A percentile compares a stretch with the other conserved stretches of the same genome.
Conservation (phyloP, 2,888 invertebrate species). For the Xestia ashworthii region DNA sequence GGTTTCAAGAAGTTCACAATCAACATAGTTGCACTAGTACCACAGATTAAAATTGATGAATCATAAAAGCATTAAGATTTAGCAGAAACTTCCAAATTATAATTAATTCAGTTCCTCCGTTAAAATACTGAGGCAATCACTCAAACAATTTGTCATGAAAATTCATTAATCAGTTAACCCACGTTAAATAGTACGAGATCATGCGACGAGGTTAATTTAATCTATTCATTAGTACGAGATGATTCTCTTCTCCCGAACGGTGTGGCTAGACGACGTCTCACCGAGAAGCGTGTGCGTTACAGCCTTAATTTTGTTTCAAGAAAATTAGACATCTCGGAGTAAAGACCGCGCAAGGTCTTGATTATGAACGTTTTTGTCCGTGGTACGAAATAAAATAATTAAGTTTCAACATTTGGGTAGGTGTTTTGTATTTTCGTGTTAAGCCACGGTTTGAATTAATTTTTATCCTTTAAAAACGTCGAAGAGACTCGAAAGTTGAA, state of each 20-base stretch:
- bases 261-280: constrained; percentile 31
- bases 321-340: constrained; percentile 56
- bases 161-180: constrained; percentile 21
- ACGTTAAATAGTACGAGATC: constrained; percentile 11
- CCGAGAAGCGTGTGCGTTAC: constrained; percentile 6
- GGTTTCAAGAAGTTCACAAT: neutral
- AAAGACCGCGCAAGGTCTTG: constrained; percentile 44
- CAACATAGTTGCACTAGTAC: no score
- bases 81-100: neutral
- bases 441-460: neutral
- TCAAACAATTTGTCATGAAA: constrained; percentile 17
- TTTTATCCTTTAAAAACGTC: neutral
- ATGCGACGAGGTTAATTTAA: constrained; percentile 51
- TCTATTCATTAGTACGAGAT: constrained; percentile 54
- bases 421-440: neutral
- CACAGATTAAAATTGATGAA: neutral
- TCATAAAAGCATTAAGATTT: neutral
- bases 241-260: constrained; percentile 47
- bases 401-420: neutral
- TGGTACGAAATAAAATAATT: neutral
- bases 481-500: neutral
- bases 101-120: neutral
- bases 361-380: constrained; percentile 33
- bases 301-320: constrained; percentile 54
- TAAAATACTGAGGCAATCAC: constrained; percentile 9